Base-by-base conservation (phyloP, 2,888 invertebrate genomes). In the Resseliella maxima region DNA sequence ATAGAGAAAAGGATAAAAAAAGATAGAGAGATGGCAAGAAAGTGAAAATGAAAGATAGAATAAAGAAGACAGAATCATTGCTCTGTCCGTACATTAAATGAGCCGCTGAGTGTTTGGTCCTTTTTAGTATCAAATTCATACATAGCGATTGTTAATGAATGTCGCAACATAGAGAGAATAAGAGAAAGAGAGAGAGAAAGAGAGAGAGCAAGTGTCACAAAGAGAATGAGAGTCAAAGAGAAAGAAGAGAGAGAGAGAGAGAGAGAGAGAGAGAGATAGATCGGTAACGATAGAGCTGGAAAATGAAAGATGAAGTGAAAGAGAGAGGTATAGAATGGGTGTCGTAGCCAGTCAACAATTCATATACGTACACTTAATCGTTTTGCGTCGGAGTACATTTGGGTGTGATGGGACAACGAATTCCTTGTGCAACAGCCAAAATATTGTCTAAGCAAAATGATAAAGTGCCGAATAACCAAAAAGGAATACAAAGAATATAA, bases 371-470 rank as follows among this genome's bases (percentile, higher is more conserved):
- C 31, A 72, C 24, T 72, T 72, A 72, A 72, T 72, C 72, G 59
- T 59, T 59, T 59, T 59, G 72, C 72, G 72, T 31, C 72, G 72
- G 18, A 72, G 72, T 72, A 72, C 27, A 72, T 72, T 72, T 72
- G 72, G 72, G 31, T 72, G 35, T 72, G 72, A 72, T 72, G 72
- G n/a, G 35, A 72, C 31, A 35, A 21, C 0, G 24, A 72, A 72
- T 72, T 72, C 72, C 35, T 72, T 72, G 31, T 27, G 72, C 72
- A 72, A 15, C 72, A 72, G 35, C 27, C 72, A 35, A 72, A 72
- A 72, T 72, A 72, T 72, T 72, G 72, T 72, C 72, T 27, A 35
- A 72, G 31, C 72, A 72, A 72, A 72, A 72, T 72, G 72, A 72
- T 72, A 72, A 31, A 72, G 72, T 72, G 72, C 72, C 72, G 72